Conservation (phyloP, 2,113 vertebrate genomes). For the Murina feae region DNA sequence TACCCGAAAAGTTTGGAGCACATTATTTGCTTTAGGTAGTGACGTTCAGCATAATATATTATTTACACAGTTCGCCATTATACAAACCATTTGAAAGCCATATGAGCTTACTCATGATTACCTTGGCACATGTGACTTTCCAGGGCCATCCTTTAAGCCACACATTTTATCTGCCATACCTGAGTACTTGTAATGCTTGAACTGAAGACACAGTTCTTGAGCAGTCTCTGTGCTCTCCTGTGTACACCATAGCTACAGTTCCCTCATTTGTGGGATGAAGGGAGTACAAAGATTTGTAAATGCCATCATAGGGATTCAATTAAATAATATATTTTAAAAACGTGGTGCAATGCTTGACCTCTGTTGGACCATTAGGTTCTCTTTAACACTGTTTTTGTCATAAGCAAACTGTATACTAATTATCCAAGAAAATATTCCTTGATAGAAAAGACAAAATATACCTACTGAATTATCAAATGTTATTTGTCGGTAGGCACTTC, state of each 20-base stretch:
- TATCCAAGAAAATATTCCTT: neutral
- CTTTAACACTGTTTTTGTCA: neutral
- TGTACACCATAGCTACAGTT: accelerated
- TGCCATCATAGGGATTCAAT: neutral
- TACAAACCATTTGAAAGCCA: neutral
- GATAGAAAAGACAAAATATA: neutral
- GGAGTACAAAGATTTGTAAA: neutral
- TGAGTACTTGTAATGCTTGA: neutral
- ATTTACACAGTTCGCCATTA: neutral
- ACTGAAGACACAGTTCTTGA: neutral
- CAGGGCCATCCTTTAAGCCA: neutral
- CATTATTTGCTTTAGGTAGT: neutral
- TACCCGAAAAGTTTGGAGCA: neutral
- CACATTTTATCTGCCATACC: neutral
- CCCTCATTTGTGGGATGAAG: neutral
- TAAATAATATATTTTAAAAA: neutral
- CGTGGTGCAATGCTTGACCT: neutral
- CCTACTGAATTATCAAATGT: neutral
- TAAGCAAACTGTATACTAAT: neutral
- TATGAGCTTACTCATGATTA: neutral
- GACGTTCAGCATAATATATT: neutral
- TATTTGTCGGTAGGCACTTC: neutral
- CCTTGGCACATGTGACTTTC: neutral
- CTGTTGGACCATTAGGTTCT: neutral
- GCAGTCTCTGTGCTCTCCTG: neutral